These are phyloP conservation scores for Capromys pilorides DNA, from an alignment of 2,797 vertebrate genomes.

Conservation along the genomic window DNA sequence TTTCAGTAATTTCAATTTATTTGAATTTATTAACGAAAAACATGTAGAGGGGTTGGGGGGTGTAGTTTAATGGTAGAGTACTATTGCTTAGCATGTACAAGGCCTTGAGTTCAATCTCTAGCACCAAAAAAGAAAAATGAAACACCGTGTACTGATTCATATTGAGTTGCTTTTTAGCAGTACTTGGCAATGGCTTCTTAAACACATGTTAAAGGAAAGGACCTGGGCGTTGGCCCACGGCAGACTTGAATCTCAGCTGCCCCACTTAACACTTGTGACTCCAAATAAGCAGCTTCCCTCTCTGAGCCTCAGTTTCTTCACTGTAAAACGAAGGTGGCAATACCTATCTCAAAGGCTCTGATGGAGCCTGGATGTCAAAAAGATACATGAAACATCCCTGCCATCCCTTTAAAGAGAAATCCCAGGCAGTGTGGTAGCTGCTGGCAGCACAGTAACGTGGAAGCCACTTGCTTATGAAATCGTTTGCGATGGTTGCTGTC, in stretches of 20 bases:
- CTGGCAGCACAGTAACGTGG: neutral
- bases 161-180: neutral
- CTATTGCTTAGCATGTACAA: neutral
- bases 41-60: neutral
- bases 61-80: neutral
- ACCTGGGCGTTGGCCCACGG: neutral
- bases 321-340: conserved; percentile 30
- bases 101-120: neutral
- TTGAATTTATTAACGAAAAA: conserved; percentile 23
- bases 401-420: conserved; percentile 49
- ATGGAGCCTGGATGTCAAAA: neutral
- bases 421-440: conserved; percentile 1
- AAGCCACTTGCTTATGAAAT: neutral
- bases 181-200: conserved; percentile 23
- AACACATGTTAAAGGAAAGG: neutral
- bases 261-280: neutral
- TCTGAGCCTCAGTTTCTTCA: conserved; percentile 8
- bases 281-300: neutral
- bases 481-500: neutral
- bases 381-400: neutral
- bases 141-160: neutral
- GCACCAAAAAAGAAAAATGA: neutral
- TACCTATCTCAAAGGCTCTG: conserved; percentile 29
- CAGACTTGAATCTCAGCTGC: neutral
- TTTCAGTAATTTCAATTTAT: conserved; percentile 45